Base-by-base conservation (phyloP, 1,140 invertebrate species). In the Leucophenga varia region DNA sequence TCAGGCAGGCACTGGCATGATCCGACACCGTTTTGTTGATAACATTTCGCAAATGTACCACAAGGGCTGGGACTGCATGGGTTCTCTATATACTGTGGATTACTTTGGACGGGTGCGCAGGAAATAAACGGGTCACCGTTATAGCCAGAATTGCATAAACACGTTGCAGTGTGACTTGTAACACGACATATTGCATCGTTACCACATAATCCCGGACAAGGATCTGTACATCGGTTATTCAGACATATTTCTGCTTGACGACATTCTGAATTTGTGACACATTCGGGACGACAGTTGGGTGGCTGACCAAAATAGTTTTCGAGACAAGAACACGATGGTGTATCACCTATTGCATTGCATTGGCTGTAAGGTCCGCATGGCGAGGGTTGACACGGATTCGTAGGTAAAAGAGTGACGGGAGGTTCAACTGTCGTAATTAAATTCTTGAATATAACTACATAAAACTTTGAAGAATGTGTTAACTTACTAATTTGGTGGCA, bases 191-290 rank as follows among this genome's bases (percentile, higher is more conserved):
- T 72, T 2, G 88, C 84, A 63, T 85, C 83, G 38, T 69, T 63
- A 9, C 89, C 88, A 64, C 90, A 93, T 6, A 86, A 81, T 38
- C 88, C 86, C 2, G 83, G 78, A 61, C 89, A 92, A 1, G 89
- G 88, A 71, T 90, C 82, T 43, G 78, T 74, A 64, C 87, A 88
- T 53, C 79, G 83, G 30, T 83, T 82, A 50, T 81, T 79, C 18
- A 82, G 75, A 59, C 86, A 88, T 2, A 84, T 81, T 45, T 79
- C 75, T 25, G 80, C 60, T 18, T 75, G 76, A 3, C 79, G 50
- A 71, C 87, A 89, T 47, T 89, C 86, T 3, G 78, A 79, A 58
- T 86, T 87, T 9, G 80, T 76, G 1, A 82, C 61, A 59, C 86
- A 87, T 61, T 87, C 84, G 0, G 85, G 84, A 44, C 83, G 77